These are phyloP conservation scores for Anolis apletophallus DNA, from an alignment of 2,797 vertebrate genomes.

Conservation along the genomic window DNA sequence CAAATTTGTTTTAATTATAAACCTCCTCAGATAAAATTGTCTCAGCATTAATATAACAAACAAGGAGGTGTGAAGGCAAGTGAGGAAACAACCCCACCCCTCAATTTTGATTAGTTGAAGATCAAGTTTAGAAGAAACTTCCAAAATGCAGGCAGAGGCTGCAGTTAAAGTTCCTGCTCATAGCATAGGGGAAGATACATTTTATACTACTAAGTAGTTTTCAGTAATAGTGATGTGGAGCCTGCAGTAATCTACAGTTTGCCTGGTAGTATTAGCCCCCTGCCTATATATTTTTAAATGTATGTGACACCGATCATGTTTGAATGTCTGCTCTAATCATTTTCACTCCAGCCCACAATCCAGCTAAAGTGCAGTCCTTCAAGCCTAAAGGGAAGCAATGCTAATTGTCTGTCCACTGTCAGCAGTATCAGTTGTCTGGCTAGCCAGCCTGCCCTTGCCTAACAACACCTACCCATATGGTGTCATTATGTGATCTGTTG, in stretches of 20 bases:
- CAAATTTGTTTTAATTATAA: background rate
- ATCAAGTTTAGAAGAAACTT: background rate
- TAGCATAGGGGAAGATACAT: background rate
- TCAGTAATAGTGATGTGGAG: background rate
- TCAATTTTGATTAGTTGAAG: background rate
- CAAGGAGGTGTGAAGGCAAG: background rate
- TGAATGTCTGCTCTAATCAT: conserved; percentile 10
- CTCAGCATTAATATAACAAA: background rate
- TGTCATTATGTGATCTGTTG: background rate
- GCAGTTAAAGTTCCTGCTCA: background rate
- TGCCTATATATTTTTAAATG: background rate
- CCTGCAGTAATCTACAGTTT: background rate
- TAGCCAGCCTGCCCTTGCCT: background rate
- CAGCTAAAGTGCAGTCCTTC: conserved; percentile 8
- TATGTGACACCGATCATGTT: background rate
- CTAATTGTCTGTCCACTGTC: background rate
- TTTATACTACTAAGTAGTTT: background rate
- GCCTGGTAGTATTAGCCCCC: background rate
- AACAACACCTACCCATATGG: background rate
- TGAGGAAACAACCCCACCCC: background rate
- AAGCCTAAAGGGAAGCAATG: background rate
- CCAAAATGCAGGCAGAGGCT: background rate
- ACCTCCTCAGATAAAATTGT: background rate
- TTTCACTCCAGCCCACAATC: background rate
- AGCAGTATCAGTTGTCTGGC: background rate